Evolutionary conservation across 2,113 vertebrate genomes (phyloP).

Genomic region (Cranoglanis bouderius): DNA sequence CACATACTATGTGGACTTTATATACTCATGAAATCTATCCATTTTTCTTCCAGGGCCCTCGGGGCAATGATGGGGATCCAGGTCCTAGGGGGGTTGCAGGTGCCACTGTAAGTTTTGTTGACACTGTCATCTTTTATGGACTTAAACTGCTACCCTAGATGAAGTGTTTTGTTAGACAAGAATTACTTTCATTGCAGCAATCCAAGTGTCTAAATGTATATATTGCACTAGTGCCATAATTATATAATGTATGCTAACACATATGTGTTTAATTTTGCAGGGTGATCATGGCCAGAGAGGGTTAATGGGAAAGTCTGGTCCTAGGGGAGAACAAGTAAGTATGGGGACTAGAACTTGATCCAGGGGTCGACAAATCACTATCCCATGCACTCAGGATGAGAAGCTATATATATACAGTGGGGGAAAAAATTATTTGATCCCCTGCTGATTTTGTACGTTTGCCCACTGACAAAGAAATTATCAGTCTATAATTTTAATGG

Average conservation of each 20-base stretch:
- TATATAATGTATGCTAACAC: background rate
- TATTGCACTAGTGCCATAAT: background rate
- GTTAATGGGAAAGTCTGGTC: conserved; percentile 83
- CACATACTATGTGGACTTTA: background rate
- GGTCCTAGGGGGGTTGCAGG: conserved; percentile 87
- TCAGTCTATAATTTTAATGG: too few relatives aligned
- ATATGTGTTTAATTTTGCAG: conserved; percentile 65
- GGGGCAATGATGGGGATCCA: conserved; percentile 88
- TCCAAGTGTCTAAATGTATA: background rate
- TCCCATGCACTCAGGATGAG: too few relatives aligned
- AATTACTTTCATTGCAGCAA: background rate
- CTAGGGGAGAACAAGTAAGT: conserved; percentile 85
- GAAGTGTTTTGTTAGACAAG: background rate
- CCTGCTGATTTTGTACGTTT: too few relatives aligned
- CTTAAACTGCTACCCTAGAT: background rate
- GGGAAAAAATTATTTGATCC: too few relatives aligned
- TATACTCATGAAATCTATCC: background rate
- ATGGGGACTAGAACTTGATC: background rate
- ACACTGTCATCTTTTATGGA: background rate
- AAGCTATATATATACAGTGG: too few relatives aligned
- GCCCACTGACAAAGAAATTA: too few relatives aligned
- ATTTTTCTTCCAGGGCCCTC: conserved; percentile 76
- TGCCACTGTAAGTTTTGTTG: conserved; percentile 78
- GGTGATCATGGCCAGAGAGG: conserved; percentile 91
- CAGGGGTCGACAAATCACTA: background rate